A percentile compares a stretch with the other conserved stretches of the same genome.
Conservation (phyloP, 2,797 vertebrate genomes). For the Lagodon rhomboides region DNA sequence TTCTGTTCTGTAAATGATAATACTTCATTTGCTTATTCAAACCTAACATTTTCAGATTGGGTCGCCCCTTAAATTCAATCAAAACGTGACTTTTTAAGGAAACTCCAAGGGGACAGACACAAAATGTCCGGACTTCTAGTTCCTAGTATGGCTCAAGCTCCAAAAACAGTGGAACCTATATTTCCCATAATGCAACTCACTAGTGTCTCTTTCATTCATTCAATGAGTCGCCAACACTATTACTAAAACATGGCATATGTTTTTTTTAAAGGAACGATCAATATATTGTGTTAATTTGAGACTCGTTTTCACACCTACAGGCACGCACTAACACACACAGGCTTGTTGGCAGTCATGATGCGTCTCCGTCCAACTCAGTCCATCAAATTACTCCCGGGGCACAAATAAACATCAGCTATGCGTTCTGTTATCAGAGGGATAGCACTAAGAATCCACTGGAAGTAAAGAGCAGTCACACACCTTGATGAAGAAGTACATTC, state of each 20-base stretch:
- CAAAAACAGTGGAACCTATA: not conserved
- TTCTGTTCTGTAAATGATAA: too few species aligned
- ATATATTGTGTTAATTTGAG: slow-evolving; percentile 9
- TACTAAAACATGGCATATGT: not conserved
- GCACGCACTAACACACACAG: not conserved
- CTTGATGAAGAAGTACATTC: slow-evolving; percentile 17
- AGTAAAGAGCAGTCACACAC: slow-evolving; percentile 3
- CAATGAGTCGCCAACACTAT: not conserved
- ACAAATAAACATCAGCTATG: slow-evolving; percentile 21
- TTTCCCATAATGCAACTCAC: slow-evolving; percentile 3
- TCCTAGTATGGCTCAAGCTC: not conserved
- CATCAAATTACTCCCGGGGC: slow-evolving; percentile 8
- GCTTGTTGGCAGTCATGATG: slow-evolving; percentile 21
- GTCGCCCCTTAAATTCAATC: too few species aligned
- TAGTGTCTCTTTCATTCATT: not conserved
- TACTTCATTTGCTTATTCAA: too few species aligned
- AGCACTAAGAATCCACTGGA: slow-evolving; percentile 5
- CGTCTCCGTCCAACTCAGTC: slow-evolving; percentile 8
- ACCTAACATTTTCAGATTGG: too few species aligned
- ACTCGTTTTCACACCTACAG: not conserved
- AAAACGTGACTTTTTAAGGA: not conserved
- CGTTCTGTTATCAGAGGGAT: slow-evolving; percentile 7
- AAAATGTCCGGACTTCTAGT: not conserved
- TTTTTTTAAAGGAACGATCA: not conserved
- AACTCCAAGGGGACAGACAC: not conserved